phyloP scores from a whole-genome alignment of 2,113 vertebrate genomes.

The Neotoma lepida region DNA sequence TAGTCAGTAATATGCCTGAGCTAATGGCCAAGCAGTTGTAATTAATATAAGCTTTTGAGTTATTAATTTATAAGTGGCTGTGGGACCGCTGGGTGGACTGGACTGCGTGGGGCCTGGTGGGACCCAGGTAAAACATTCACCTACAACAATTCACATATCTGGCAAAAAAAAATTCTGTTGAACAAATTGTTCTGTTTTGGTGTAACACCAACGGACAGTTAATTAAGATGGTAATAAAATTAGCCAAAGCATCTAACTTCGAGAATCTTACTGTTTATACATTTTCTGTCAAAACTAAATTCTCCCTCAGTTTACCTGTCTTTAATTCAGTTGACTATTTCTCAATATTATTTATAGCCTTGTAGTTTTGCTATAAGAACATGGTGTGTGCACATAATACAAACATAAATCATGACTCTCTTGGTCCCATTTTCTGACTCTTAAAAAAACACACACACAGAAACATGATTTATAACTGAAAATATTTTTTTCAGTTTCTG shows the following conservation, averaged over 20 bases:
- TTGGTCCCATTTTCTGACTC: not conserved
- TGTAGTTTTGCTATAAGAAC: constrained; percentile 59
- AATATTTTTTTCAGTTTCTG: not conserved
- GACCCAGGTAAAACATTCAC: too few species aligned
- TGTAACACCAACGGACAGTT: constrained; percentile 55
- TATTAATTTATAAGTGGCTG: too few species aligned
- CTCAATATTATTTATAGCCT: constrained; percentile 55
- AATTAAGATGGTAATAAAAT: constrained; percentile 62
- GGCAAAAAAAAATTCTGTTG: constrained; percentile 47
- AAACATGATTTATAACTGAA: not conserved
- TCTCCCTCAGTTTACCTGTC: constrained; percentile 30
- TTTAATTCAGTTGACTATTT: constrained; percentile 38
- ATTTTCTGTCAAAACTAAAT: constrained; percentile 55
- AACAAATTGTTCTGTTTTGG: constrained; percentile 50
- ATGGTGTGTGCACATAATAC: not conserved
- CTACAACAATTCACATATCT: constrained; percentile 24
- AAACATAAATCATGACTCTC: not conserved
- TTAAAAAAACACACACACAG: not conserved
- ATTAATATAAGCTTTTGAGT: too few species aligned
- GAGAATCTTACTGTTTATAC: constrained; percentile 64
- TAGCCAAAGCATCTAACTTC: not conserved
- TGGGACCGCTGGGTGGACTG: too few species aligned
- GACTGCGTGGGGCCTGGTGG: too few species aligned
- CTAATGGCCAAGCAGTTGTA: too few species aligned
- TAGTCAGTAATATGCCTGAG: too few species aligned